A percentile compares a stretch with the other conserved stretches of the same genome.
These are phyloP conservation scores for Brenthis hecate DNA, from an alignment of 2,888 invertebrate species.

Conservation along the genomic window DNA sequence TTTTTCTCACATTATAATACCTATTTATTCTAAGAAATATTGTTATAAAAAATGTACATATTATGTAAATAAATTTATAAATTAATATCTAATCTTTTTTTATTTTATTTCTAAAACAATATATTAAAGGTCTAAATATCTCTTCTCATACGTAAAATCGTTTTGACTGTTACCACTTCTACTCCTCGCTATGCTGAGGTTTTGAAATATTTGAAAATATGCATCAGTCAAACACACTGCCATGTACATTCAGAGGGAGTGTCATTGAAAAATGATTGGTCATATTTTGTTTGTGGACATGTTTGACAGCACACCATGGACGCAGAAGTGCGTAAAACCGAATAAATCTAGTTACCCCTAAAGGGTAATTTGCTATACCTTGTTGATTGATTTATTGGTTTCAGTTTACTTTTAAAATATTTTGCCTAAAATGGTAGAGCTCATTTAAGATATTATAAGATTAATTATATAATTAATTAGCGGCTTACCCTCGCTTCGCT, in stretches of 20 bases:
- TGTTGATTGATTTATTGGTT: conserved; percentile 14
- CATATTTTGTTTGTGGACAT: conserved; percentile 50
- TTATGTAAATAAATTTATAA: too few relatives aligned
- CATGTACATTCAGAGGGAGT: conserved; percentile 58
- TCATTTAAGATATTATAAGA: neutral
- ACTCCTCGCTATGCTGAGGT: neutral
- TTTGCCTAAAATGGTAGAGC: neutral
- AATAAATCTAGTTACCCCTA: conserved; percentile 25
- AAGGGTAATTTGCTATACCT: conserved; percentile 15
- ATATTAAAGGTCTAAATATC: too few relatives aligned
- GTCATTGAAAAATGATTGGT: conserved; percentile 69
- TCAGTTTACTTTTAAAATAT: neutral
- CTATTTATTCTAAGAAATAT: too few relatives aligned
- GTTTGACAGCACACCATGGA: conserved; percentile 33
- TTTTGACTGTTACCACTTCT: conserved; percentile 7
- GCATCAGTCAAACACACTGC: conserved; percentile 59
- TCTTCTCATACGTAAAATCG: too few relatives aligned
- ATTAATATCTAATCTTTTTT: too few relatives aligned
- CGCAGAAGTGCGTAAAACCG: conserved; percentile 26
- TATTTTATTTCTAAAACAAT: too few relatives aligned
- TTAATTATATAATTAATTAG: too few relatives aligned
- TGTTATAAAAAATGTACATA: too few relatives aligned
- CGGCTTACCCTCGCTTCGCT: too few relatives aligned
- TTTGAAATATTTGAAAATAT: conserved; percentile 62
- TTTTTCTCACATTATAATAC: too few relatives aligned